Base-by-base conservation (phyloP, 1,140 invertebrate species). In the Mamestra configurata region DNA sequence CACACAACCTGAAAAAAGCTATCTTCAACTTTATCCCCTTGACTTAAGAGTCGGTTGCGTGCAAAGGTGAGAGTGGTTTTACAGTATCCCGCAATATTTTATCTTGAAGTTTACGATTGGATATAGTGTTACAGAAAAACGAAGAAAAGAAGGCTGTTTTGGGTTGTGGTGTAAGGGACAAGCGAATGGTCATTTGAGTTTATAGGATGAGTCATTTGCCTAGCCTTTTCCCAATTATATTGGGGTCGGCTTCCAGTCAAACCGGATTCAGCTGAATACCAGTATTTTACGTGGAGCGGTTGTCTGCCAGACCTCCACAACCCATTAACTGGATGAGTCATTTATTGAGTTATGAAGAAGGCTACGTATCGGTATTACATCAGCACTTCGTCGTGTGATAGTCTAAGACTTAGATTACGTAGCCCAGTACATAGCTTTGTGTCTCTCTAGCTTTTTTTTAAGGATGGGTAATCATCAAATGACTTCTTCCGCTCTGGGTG, bases 121-220 rank as follows among this genome's bases (percentile, higher is more conserved):
- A 86, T 86, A 75, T 81, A 80, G 77, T 82, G 82, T 84, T 79
- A 83, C 84, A 61, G 40, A 86, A 85, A 88, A 85, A 78, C n/a
- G 35, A 86, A 86, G 80, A 76, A 79, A 86, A 83, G 64, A 71
- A 72, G 27, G 24, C 59, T 5, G 35, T 53, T 87, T 85, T 80
- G 83, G 79, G 70, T 40, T 24, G 10, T 31, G 81, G 73, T n/a
- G 22, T 68, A 83, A 88, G 37, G 46, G 20, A 73, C 7, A 64
- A 82, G 80, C 13, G 24, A 35, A n/a, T n/a, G n/a, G n/a, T n/a
- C n/a, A n/a, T n/a, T n/a, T n/a, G n/a, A n/a, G n/a, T n/a, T n/a
- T n/a, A n/a, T n/a, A n/a, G n/a, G n/a, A n/a, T n/a, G n/a, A n/a
- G n/a, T n/a, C n/a, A n/a, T n/a, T n/a, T n/a, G 13, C 40, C 13